Evolutionary conservation across 1,140 invertebrate genomes (phyloP), one percentile per base, ranked within the genome.

Genomic region (Hesperophylax magnus): DNA sequence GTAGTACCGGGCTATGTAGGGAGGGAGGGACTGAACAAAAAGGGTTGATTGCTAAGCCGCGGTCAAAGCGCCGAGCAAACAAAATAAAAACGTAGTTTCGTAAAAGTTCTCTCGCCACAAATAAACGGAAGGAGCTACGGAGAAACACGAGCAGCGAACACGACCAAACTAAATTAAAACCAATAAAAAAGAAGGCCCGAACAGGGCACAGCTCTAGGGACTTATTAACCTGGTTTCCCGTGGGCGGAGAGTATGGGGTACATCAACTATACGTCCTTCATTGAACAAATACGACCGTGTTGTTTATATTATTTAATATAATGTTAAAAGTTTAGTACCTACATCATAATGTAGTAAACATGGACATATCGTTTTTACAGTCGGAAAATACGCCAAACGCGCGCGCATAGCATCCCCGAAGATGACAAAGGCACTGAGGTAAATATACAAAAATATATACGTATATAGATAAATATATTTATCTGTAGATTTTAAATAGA

Each of bases 71-170:
- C 56, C n/a, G n/a, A n/a, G 56, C 17, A 58, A 58, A 58, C 56
- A 58, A 58, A 18, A 18, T 58, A 58, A 81, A 81, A 81, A 81
- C 22, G 80, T 63, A 69, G 9, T 47, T 47, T 11, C 0, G 39
- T 47, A 47, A 47, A 47, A 47, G 39, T 11, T 47, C 11, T 47
- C 39, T 47, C 39, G n/a, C 58, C 18, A 20, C 20, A 24, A 24
- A 18, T 61, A 22, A 61, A 20, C 18, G 58, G 58, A 61, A 24
- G 58, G 58, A 61, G 58, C 24, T 47, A 20, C 18, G 56, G 20
- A 58, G 20, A 58, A 58, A 61, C 8, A 2, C 8, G 24, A 61
- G 15, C 58, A 20, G 58, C 6, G 39, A 47, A 47, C 39, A 61
- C 20, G 9, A n/a, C 3, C 58, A 61, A 61, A 61, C 58, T 14